Evolutionary conservation across 2,113 vertebrate species (phyloP).

Genomic region (Protomyctophum bolini): DNA sequence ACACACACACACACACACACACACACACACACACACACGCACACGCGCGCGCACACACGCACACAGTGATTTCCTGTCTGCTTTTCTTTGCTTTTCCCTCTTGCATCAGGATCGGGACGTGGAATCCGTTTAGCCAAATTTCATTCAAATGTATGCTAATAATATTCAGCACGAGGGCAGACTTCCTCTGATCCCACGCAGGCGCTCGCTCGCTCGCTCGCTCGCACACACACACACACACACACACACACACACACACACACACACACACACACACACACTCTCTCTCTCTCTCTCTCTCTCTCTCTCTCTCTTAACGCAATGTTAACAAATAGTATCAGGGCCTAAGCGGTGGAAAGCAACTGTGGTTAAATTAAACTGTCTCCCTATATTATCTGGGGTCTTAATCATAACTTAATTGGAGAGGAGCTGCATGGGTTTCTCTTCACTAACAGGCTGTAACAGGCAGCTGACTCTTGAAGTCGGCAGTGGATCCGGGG

Average conservation of each 20-base stretch:
- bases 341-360: conserved; percentile 40
- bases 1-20: conserved; percentile 15
- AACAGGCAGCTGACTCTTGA: conserved; percentile 5
- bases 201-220: too few relatives aligned
- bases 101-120: conserved; percentile 34
- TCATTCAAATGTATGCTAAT: conserved; percentile 66
- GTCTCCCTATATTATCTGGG: conserved; percentile 30
- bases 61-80: conserved; percentile 25
- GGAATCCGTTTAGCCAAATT: conserved; percentile 45
- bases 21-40: background rate
- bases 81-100: conserved; percentile 12
- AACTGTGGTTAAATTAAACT: conserved; percentile 44
- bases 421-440: conserved; percentile 14
- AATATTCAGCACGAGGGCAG: conserved; percentile 34
- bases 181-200: conserved; percentile 6
- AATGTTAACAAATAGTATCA: conserved; percentile 3
- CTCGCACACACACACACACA: too few relatives aligned
- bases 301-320: background rate
- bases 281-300: background rate
- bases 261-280: background rate
- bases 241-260: background rate
- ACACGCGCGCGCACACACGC: background rate
- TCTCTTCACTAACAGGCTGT: conserved; percentile 3
- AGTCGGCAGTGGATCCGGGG: too few relatives aligned
- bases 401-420: conserved; percentile 47